Evolutionary conservation across 2,113 vertebrate genomes (phyloP), one percentile per base, ranked within the genome.

Genomic region (Copsychus sechellarum): DNA sequence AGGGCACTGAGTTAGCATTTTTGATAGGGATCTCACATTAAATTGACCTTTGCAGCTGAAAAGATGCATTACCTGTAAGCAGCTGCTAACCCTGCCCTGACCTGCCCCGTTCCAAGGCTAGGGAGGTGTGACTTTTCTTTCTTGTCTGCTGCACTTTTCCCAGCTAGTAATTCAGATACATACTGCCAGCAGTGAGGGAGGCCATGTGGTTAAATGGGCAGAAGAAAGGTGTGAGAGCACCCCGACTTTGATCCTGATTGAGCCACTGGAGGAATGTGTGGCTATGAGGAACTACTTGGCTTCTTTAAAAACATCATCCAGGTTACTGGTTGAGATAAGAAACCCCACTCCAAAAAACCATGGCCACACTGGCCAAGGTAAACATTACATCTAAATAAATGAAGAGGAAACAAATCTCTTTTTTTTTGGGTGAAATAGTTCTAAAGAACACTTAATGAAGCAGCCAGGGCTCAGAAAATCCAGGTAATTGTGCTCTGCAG

Each of bases 41-140:
- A 94, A 70, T 81, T 95, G 96, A 92, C 87, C 69, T 87, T 96
- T 94, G 72, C 78, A 71, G 81, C 95, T 96, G 95, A 94, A 94
- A 94, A 95, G 90, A 96, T 81, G 81, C 83, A 95, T 96, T 91
- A 96, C 93, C 82, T 96, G 92, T 90, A 94, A 93, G 20, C 81
- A 95, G 78, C 86, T 96, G 67, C 86, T 96, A 93, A 93, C 88
- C 93, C 90, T 92, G 80, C 69, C 88, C 62, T 91, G 86, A 82
- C 95, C 91, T 94, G 90, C 93, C 88, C 58, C 13, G 77, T 93
- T 86, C 90, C 93, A 96, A 65, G 86, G 97, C 88, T 81, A 81
- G 62, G 91, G 88, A 94, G 94, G 81, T 90, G 71, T 77, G 91
- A 95, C 66, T 64, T 93, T 69, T 56, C 53, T 79, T 96, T 54